These are phyloP conservation scores for Opisthocomus hoazin DNA, from an alignment of 2,113 vertebrate genomes.

Conservation along the genomic window DNA sequence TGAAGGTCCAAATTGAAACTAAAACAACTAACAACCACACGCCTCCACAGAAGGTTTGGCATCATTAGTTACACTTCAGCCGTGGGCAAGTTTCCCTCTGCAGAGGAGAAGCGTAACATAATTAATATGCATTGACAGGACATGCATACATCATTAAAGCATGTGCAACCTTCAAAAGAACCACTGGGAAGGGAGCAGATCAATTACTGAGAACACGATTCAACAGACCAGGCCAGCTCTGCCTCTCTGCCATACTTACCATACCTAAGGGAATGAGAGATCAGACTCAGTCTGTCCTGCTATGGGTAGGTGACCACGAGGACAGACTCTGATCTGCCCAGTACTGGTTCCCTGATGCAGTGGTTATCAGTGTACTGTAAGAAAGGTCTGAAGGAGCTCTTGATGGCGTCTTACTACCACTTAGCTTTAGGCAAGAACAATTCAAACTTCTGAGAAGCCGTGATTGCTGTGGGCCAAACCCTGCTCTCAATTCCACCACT, in stretches of 20 bases:
- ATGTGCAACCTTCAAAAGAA: constrained; percentile 67
- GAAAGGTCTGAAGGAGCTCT: not conserved
- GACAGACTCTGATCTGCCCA: not conserved
- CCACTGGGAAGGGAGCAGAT: constrained; percentile 4
- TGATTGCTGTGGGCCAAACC: not conserved
- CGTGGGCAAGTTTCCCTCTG: constrained; percentile 36
- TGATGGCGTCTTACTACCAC: not conserved
- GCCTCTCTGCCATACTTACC: not conserved
- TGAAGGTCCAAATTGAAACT: not conserved
- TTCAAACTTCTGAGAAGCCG: not conserved
- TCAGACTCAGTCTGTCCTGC: not conserved
- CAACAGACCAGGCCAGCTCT: not conserved
- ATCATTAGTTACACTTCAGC: constrained; percentile 71
- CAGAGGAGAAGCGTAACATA: constrained; percentile 68
- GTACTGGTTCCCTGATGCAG: not conserved
- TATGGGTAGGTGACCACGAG: not conserved
- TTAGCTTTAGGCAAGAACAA: not conserved
- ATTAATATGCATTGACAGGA: constrained; percentile 67
- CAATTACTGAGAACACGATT: not conserved
- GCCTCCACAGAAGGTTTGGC: constrained; percentile 62
- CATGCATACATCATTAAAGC: constrained; percentile 66
- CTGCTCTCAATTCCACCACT: constrained; percentile 37
- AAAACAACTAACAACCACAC: not conserved
- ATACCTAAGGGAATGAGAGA: not conserved
- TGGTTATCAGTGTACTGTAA: not conserved